Conservation (phyloP, 2,113 vertebrate genomes). For the Oryzias melastigma region DNA sequence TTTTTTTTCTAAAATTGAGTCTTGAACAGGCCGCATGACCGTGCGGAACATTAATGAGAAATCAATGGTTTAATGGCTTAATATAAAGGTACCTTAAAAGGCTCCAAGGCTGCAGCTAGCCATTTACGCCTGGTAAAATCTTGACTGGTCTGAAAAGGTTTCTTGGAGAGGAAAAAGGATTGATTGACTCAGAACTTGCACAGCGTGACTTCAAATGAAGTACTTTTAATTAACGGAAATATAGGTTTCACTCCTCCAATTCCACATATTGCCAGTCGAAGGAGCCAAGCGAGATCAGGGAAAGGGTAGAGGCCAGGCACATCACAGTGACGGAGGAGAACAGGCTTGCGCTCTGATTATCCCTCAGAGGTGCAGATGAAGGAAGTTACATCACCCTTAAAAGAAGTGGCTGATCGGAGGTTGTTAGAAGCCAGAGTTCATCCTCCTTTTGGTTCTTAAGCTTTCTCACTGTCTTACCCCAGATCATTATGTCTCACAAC, state of each 20-base stretch:
- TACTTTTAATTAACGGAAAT: constrained; percentile 56
- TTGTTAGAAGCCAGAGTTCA: constrained; percentile 39
- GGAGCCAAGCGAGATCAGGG: constrained; percentile 36
- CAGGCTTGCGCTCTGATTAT: constrained; percentile 38
- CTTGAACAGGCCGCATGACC: constrained; percentile 12
- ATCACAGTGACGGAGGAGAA: constrained; percentile 34
- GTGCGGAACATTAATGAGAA: constrained; percentile 28
- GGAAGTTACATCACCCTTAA: constrained; percentile 36
- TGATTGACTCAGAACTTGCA: constrained; percentile 26
- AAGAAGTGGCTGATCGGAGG: constrained; percentile 38
- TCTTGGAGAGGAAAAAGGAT: constrained; percentile 24
- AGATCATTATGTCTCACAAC: constrained; percentile 26
- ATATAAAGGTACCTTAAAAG: constrained; percentile 17
- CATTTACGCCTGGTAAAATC: constrained; percentile 28
- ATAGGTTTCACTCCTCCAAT: constrained; percentile 42
- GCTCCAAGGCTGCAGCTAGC: neutral
- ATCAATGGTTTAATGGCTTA: constrained; percentile 34
- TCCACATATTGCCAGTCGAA: constrained; percentile 38
- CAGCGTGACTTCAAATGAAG: constrained; percentile 37
- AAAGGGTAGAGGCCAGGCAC: constrained; percentile 44
- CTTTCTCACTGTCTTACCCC: constrained; percentile 18
- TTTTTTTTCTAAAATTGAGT: constrained; percentile 10
- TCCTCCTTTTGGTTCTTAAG: constrained; percentile 26
- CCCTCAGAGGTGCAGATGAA: constrained; percentile 55
- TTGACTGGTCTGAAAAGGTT: constrained; percentile 26